phyloP scores from a whole-genome alignment of 2,797 vertebrate species.

The Macropus fuliginosus region DNA sequence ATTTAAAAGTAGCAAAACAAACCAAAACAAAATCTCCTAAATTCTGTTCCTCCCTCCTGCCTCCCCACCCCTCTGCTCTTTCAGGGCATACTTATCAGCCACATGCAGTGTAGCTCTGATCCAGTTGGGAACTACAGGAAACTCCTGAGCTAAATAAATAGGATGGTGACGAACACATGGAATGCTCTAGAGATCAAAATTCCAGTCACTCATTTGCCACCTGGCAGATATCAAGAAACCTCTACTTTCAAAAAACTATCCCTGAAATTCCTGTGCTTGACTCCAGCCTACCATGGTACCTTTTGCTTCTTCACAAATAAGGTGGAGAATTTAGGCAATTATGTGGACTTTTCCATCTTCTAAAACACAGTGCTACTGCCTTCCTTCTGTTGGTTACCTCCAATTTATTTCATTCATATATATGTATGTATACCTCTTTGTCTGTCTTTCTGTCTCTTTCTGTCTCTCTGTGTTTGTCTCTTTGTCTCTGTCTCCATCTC shows the following conservation, averaged over 20 bases:
- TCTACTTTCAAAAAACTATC: not conserved
- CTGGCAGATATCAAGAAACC: constrained; percentile 64
- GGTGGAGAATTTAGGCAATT: not conserved
- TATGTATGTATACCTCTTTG: no score
- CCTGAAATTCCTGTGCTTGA: not conserved
- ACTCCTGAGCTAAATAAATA: constrained; percentile 71
- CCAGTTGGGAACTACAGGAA: constrained; percentile 75
- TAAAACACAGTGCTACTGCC: not conserved
- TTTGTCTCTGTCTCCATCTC: no score
- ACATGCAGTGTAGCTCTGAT: constrained; percentile 48
- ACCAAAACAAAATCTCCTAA: constrained; percentile 17
- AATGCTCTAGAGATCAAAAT: constrained; percentile 63
- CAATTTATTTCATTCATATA: not conserved
- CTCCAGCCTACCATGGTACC: not conserved
- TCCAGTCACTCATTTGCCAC: constrained; percentile 55
- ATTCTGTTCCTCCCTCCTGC: not conserved
- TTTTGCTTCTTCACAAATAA: not conserved
- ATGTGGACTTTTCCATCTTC: not conserved
- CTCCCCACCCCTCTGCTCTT: not conserved
- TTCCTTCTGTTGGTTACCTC: not conserved
- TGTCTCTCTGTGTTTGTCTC: no score
- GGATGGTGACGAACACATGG: constrained; percentile 34
- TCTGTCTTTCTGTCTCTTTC: no score
- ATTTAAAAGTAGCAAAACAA: constrained; percentile 28
- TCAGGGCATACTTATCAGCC: constrained; percentile 70